A percentile compares a stretch with the other conserved stretches of the same genome.
phyloP scores from a whole-genome alignment of 2,797 vertebrate genomes.

The Etheostoma nigrum region DNA sequence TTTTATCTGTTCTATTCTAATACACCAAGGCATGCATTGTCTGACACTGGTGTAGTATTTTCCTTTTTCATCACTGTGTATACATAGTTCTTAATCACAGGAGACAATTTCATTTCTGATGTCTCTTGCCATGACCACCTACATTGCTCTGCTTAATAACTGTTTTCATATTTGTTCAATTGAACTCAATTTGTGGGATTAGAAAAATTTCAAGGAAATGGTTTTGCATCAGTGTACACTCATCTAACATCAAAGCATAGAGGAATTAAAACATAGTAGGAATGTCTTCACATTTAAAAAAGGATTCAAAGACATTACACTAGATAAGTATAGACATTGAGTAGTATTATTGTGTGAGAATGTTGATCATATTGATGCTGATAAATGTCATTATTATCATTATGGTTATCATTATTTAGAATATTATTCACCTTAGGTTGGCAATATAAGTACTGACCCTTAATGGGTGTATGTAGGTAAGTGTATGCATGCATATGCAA shows the following conservation, averaged over 20 bases:
- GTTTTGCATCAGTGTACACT: conserved; percentile 17
- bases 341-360: too few species aligned
- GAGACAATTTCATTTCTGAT: conserved; percentile 53
- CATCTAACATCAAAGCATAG: conserved; percentile 35
- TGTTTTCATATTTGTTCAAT: conserved; percentile 33
- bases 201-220: conserved; percentile 19
- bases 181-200: conserved; percentile 37
- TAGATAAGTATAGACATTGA: too few species aligned
- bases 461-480: too few species aligned
- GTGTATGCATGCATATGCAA: too few species aligned
- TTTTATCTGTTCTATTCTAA: conserved; percentile 52
- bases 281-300: too few species aligned
- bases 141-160: conserved; percentile 40
- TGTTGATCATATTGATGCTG: too few species aligned
- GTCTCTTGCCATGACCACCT: conserved; percentile 26
- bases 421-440: too few species aligned
- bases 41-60: conserved; percentile 36
- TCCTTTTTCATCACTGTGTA: conserved; percentile 47
- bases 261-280: too few species aligned
- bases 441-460: too few species aligned
- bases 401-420: too few species aligned
- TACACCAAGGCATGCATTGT: conserved; percentile 45
- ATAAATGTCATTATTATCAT: too few species aligned
- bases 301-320: too few species aligned
- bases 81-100: conserved; percentile 44